Percentiles rank a stretch among this genome's conserved stretches.
Evolutionary conservation across 1,140 invertebrate species (phyloP).

Genomic region (Brachionus paranguensis): DNA sequence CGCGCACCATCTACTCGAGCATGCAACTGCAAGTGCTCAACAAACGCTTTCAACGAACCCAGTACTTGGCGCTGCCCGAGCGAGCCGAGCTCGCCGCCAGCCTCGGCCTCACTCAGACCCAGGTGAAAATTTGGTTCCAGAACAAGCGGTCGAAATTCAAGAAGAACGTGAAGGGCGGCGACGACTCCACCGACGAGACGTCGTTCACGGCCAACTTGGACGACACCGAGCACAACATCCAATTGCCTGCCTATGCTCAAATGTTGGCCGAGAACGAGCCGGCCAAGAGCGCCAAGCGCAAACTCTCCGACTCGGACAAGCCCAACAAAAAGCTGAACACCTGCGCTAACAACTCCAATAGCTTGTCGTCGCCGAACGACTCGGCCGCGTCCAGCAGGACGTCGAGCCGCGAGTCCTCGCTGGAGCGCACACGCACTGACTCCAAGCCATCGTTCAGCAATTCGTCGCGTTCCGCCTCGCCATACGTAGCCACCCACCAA

Average conservation of each 20-base stretch:
- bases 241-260: not conserved
- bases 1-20: constrained; percentile 42
- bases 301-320: not conserved
- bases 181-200: constrained; percentile 1
- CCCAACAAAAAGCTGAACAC: not conserved
- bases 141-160: constrained; percentile 92
- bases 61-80: constrained; percentile 90
- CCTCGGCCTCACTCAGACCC: constrained; percentile 88
- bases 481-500: not conserved
- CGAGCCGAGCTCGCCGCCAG: constrained; percentile 81
- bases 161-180: constrained; percentile 73
- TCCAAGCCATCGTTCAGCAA: not conserved
- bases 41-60: constrained; percentile 79
- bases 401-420: not conserved
- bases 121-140: constrained; percentile 99
- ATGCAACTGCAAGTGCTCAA: constrained; percentile 53
- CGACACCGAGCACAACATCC: not conserved
- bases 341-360: not conserved
- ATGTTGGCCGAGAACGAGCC: not conserved
- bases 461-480: not conserved
- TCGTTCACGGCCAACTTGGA: not conserved
- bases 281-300: not conserved
- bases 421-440: not conserved
- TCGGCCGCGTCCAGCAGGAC: not conserved
- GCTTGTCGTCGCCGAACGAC: not conserved